Evolutionary conservation across 2,797 vertebrate species (phyloP).

Genomic region (Centropyge bicolor): DNA sequence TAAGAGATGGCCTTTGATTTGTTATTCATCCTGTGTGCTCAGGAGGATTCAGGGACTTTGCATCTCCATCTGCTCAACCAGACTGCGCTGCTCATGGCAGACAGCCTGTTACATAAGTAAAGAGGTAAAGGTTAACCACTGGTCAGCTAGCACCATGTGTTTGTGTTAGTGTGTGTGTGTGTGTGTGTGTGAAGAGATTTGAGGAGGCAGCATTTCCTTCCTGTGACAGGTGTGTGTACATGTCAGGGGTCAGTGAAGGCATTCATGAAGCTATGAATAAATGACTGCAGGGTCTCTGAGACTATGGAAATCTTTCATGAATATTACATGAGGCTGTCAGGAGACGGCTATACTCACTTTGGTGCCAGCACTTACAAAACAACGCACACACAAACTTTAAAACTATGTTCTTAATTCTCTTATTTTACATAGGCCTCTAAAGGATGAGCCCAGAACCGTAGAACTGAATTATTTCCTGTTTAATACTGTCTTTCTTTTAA

Average conservation of each 20-base stretch:
- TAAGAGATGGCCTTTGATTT: slow-evolving; percentile 2
- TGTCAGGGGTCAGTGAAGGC: slow-evolving; percentile 67
- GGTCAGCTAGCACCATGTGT: slow-evolving; percentile 46
- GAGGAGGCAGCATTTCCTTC: slow-evolving; percentile 41
- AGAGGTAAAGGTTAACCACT: slow-evolving; percentile 58
- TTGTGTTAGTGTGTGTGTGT: slow-evolving; percentile 5
- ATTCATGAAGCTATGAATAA: slow-evolving; percentile 73
- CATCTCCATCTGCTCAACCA: slow-evolving; percentile 33
- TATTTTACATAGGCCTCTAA: not conserved
- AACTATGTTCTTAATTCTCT: not conserved
- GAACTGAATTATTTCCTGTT: not conserved
- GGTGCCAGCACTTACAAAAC: not conserved
- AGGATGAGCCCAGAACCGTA: not conserved
- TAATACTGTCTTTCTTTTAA: not conserved
- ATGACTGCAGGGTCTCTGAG: slow-evolving; percentile 67
- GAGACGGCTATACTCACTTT: slow-evolving; percentile 19
- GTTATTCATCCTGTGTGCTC: slow-evolving; percentile 1
- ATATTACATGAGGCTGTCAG: slow-evolving; percentile 71
- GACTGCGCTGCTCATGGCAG: slow-evolving; percentile 32
- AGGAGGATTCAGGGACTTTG: slow-evolving; percentile 16
- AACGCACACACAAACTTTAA: slow-evolving; percentile 11
- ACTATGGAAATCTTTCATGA: slow-evolving; percentile 65
- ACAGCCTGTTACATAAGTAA: slow-evolving; percentile 49
- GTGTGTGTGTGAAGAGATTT: slow-evolving; percentile 12
- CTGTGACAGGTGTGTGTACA: slow-evolving; percentile 61